Base-by-base conservation (phyloP, 2,888 invertebrate species). In the Bibio marci region DNA sequence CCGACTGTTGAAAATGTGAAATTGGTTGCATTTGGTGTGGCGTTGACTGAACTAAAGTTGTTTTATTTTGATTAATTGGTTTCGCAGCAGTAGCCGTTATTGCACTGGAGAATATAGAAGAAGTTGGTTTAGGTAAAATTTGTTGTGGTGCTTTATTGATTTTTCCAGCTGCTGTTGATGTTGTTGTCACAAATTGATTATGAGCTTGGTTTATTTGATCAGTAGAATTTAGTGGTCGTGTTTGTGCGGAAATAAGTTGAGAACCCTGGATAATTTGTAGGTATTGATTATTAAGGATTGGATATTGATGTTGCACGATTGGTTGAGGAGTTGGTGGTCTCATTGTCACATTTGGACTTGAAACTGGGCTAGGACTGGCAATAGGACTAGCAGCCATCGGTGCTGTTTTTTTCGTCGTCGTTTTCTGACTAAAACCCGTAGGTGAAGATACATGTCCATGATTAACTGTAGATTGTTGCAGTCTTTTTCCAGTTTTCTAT, bases 71-170 rank as follows among this genome's bases (percentile, higher is more conserved):
- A 7, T 32, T 40, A 10, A 36, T 19, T 7, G 5, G 4, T 22
- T 32, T 5, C n/a, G 5, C 5, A 14, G n/a, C 35, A 12, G 35
- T 13, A 3, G 32, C 28, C n/a, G n/a, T n/a, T n/a, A n/a, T n/a
- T 28, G 13, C 14, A 13, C 30, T 18, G 3, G 35, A 22, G 15
- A 34, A 25, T 27, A 13, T 30, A 7, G 28, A 11, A 8, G 22
- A 6, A n/a, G 61, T 55, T 33, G 72, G 71, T 57, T 74, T 74
- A 30, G 72, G 73, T 52, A 73, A 61, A 49, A 71, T 71, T 54
- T 71, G 71, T 27, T 71, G 72, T 3, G 71, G 71, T 43, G 66
- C 64, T 52, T 66, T 64, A 33, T 39, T 43, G 43, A 25, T 30
- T 40, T 35, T 38, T n/a, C 35, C 14, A 13, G 31, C 12, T 18